Evolutionary conservation across 2,888 invertebrate genomes (phyloP).

Genomic region (Penaeus monodon): DNA sequence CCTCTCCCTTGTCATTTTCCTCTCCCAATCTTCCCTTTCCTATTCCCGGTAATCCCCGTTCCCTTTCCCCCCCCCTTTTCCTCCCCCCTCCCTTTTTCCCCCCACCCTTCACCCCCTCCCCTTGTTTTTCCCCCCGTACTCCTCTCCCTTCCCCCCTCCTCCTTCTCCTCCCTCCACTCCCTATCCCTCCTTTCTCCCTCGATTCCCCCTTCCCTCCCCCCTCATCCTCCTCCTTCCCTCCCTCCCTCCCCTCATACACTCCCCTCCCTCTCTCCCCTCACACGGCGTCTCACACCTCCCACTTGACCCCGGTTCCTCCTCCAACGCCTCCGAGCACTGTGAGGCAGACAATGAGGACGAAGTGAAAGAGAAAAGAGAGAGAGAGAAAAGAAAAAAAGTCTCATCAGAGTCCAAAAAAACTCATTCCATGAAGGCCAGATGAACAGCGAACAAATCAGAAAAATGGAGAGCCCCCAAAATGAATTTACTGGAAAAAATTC

Average conservation of each 20-base stretch:
- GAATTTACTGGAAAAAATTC: conserved; percentile 49
- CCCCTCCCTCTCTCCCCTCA: no score
- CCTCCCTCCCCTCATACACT: background rate
- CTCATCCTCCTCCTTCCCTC: background rate
- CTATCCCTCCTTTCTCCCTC: background rate
- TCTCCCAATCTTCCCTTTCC: no score
- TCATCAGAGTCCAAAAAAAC: conserved; percentile 37
- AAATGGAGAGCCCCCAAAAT: conserved; percentile 55
- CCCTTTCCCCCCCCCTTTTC: background rate
- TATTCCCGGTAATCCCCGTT: no score
- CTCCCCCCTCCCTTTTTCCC: background rate
- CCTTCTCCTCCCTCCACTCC: background rate
- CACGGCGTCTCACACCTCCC: conserved; percentile 12
- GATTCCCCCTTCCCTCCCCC: no score
- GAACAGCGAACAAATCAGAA: conserved; percentile 47
- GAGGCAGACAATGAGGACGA: no score
- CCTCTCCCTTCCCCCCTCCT: no score
- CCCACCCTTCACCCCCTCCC: background rate
- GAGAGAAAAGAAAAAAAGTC: background rate
- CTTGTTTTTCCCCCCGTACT: no score
- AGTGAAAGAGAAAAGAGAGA: no score
- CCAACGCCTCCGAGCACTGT: background rate
- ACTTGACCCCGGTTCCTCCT: conserved; percentile 18
- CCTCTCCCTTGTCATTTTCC: no score
- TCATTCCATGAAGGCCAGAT: conserved; percentile 10